Evolutionary conservation across 2,797 vertebrate genomes (phyloP).

Genomic region (Myotis findleyi): DNA sequence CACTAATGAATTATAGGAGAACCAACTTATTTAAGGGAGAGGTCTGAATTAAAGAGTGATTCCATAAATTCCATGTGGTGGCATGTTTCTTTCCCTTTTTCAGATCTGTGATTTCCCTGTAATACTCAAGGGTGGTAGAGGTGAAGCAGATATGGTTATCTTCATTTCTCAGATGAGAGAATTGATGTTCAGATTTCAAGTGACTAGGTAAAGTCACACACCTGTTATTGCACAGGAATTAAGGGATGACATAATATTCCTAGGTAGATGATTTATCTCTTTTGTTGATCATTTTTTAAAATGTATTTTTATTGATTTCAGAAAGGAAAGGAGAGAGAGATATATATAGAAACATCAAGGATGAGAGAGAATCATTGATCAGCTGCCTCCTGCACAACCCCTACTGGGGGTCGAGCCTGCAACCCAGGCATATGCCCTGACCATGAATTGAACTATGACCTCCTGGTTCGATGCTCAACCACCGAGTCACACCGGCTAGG

Average conservation of each 20-base stretch:
- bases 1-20: slow-evolving; percentile 20
- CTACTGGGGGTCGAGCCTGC: too few relatives aligned
- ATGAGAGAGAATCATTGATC: too few relatives aligned
- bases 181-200: neutral
- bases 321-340: too few relatives aligned
- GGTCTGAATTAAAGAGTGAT: slow-evolving; percentile 25
- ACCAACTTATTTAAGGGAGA: neutral
- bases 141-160: neutral
- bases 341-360: too few relatives aligned
- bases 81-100: neutral
- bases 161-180: slow-evolving; percentile 24
- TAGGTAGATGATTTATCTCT: neutral
- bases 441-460: too few relatives aligned
- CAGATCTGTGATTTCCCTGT: neutral
- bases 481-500: too few relatives aligned
- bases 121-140: neutral
- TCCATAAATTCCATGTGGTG: neutral
- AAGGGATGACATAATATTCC: neutral
- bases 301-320: too few relatives aligned
- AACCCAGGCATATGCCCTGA: too few relatives aligned
- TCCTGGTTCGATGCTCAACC: too few relatives aligned
- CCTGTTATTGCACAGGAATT: neutral
- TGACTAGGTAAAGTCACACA: neutral
- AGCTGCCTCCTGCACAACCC: too few relatives aligned
- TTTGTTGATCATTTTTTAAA: neutral